A percentile compares a stretch with the other conserved stretches of the same genome.
phyloP scores from a whole-genome alignment of 2,888 invertebrate genomes.

The Synergus umbraculus region DNA sequence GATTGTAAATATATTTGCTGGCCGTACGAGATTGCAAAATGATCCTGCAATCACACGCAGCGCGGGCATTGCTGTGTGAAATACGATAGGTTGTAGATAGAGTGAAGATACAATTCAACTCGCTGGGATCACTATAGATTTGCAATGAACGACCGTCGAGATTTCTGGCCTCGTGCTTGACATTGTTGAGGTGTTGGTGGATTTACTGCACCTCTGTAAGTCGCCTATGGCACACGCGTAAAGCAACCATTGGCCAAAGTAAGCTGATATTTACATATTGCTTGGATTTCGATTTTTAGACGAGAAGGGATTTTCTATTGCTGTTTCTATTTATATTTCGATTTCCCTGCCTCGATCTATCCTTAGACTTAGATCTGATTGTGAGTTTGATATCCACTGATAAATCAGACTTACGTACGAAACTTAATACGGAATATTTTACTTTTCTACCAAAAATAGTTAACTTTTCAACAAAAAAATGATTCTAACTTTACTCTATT shows the following conservation, averaged over 20 bases:
- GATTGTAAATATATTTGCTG: constrained; percentile 14
- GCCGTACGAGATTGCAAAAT: constrained; percentile 4
- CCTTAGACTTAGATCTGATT: background rate
- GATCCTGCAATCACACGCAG: constrained; percentile 3
- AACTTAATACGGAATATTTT: background rate
- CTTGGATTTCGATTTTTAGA: background rate
- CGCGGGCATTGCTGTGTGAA: constrained; percentile 1
- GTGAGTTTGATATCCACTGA: no score
- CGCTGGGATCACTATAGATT: background rate
- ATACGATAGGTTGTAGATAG: constrained; percentile 14
- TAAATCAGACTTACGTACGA: background rate
- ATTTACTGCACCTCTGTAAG: background rate
- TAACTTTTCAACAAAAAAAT: no score
- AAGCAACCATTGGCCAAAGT: background rate
- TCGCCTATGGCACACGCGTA: background rate
- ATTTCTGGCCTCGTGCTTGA: constrained; percentile 1
- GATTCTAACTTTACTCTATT: no score
- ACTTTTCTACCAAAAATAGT: no score
- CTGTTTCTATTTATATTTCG: no score
- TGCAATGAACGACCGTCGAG: no score
- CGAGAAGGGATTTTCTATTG: background rate
- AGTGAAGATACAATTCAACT: constrained; percentile 12
- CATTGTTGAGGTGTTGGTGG: constrained; percentile 12
- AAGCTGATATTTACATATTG: constrained; percentile 5
- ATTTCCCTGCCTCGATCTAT: background rate